Conservation (phyloP, 2,888 invertebrate genomes). For the Artemia sinica region DNA sequence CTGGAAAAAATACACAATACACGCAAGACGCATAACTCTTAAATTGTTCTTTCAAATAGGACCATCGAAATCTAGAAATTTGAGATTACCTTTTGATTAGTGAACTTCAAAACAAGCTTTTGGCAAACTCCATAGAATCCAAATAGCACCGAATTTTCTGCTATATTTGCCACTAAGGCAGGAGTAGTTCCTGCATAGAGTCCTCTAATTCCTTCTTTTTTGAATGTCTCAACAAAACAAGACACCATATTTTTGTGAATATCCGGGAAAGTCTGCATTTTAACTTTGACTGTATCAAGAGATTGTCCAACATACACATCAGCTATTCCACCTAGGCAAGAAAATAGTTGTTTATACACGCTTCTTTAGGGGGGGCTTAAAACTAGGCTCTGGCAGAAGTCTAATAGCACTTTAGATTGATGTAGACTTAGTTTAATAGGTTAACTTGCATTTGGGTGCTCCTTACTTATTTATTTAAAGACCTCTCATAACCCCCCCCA, state of each 20-base stretch:
- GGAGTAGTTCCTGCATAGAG: slow-evolving; percentile 90
- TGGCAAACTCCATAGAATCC: slow-evolving; percentile 90
- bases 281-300: slow-evolving; percentile 94
- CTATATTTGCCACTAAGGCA: slow-evolving; percentile 83
- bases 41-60: too few relatives aligned
- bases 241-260: slow-evolving; percentile 67
- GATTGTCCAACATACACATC: slow-evolving; percentile 94
- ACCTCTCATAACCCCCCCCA: too few relatives aligned
- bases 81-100: slow-evolving; percentile 30
- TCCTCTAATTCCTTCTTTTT: slow-evolving; percentile 68
- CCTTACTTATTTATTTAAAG: too few relatives aligned
- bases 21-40: too few relatives aligned
- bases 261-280: slow-evolving; percentile 92
- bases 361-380: too few relatives aligned
- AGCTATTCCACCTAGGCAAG: slow-evolving; percentile 59
- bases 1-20: too few relatives aligned
- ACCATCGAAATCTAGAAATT: too few relatives aligned
- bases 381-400: too few relatives aligned
- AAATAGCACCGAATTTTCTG: slow-evolving; percentile 93
- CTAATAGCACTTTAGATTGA: too few relatives aligned
- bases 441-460: too few relatives aligned
- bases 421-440: too few relatives aligned
- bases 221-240: slow-evolving; percentile 67
- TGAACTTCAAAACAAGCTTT: slow-evolving; percentile 48
- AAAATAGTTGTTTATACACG: too few relatives aligned